Evolutionary conservation across 1,140 invertebrate species (phyloP).

Genomic region (Palaemon carinicauda): DNA sequence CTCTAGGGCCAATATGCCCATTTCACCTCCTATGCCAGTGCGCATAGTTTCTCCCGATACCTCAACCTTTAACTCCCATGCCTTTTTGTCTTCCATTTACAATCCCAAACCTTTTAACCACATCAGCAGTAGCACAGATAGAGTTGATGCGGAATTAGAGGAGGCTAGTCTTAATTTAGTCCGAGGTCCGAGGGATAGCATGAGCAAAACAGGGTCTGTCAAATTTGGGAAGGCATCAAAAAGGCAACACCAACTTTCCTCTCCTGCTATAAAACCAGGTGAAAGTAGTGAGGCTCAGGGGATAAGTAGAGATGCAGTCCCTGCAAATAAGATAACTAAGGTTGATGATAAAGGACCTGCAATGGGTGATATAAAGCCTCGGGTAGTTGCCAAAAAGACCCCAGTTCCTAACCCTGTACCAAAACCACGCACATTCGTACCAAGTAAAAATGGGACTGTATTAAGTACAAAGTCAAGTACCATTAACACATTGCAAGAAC

Average conservation of each 20-base stretch:
- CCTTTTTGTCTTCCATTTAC: not conserved
- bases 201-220: conserved; percentile 26
- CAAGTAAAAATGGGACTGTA: not conserved
- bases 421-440: not conserved
- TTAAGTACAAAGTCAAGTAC: too few relatives aligned
- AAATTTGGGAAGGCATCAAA: conserved; percentile 33
- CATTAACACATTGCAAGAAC: too few relatives aligned
- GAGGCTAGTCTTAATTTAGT: conserved; percentile 29
- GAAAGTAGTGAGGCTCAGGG: not conserved
- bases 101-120: not conserved
- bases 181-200: conserved; percentile 30
- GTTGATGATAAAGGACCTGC: too few relatives aligned
- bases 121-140: conserved; percentile 5
- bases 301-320: too few relatives aligned
- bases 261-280: not conserved
- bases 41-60: not conserved
- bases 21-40: not conserved
- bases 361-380: too few relatives aligned
- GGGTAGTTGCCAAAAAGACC: too few relatives aligned
- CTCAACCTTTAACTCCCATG: not conserved
- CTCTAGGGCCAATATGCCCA: not conserved
- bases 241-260: not conserved
- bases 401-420: not conserved
- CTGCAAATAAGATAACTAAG: too few relatives aligned
- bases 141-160: conserved; percentile 8